These are phyloP conservation scores for Drosophila auraria DNA, from an alignment of 1,140 invertebrate genomes.

Conservation along the genomic window DNA sequence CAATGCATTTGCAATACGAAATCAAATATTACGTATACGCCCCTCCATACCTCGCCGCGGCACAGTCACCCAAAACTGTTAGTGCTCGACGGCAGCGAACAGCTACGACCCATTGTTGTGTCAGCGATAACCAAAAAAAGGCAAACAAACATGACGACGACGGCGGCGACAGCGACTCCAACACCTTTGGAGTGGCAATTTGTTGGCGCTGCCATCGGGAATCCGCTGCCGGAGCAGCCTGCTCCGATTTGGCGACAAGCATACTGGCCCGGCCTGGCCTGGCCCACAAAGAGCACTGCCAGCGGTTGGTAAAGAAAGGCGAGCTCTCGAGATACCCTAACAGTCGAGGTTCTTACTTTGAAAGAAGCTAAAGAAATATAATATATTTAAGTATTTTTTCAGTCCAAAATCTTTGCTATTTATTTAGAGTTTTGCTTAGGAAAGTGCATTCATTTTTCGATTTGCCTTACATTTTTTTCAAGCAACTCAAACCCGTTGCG, in stretches of 20 bases:
- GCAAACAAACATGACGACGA: slow-evolving; percentile 56
- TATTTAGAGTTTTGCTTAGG: no score
- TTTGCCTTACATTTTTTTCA: neutral
- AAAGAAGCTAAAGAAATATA: no score
- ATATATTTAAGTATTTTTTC: no score
- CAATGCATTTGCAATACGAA: slow-evolving; percentile 68
- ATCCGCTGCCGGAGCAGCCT: slow-evolving; percentile 26
- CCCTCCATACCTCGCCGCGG: neutral
- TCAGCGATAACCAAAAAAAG: slow-evolving; percentile 73
- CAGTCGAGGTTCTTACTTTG: neutral
- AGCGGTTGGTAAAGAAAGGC: slow-evolving; percentile 24
- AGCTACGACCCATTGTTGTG: slow-evolving; percentile 74
- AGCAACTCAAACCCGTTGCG: slow-evolving; percentile 65
- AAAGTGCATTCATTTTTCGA: slow-evolving; percentile 2
- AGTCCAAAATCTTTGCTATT: no score
- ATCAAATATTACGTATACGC: slow-evolving; percentile 82
- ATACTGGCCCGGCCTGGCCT: slow-evolving; percentile 48
- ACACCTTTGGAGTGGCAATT: slow-evolving; percentile 83
- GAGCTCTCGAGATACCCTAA: slow-evolving; percentile 10
- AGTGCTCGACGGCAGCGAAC: slow-evolving; percentile 12
- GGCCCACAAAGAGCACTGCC: slow-evolving; percentile 22
- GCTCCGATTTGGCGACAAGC: slow-evolving; percentile 74
- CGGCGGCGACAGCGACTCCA: slow-evolving; percentile 68
- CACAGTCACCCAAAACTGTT: slow-evolving; percentile 4
- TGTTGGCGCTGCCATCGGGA: slow-evolving; percentile 66